Evolutionary conservation across 1,140 invertebrate species (phyloP).

Genomic region (Drosophila ogumai): DNA sequence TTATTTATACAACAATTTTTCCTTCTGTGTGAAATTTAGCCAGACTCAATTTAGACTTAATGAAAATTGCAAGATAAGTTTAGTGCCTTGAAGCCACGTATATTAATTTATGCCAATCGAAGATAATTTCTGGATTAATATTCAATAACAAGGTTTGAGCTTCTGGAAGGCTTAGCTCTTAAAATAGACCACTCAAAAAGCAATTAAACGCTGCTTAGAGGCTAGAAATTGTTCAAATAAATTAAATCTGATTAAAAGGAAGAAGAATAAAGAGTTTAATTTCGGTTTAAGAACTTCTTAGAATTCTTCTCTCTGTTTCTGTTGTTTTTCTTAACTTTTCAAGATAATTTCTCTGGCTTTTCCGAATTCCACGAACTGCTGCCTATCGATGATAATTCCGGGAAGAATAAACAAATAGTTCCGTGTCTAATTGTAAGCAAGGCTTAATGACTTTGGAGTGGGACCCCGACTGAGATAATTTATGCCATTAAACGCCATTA

Average conservation of each 20-base stretch:
- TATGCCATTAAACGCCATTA: constrained; percentile 10
- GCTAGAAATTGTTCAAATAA: background rate
- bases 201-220: background rate
- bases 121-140: constrained; percentile 3
- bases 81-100: background rate
- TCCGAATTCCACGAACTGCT: background rate
- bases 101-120: constrained; percentile 15
- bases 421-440: background rate
- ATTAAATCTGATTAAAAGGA: background rate
- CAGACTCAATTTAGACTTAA: constrained; percentile 7
- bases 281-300: background rate
- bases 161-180: background rate
- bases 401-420: constrained; percentile 21
- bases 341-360: constrained; percentile 10
- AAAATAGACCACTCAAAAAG: background rate
- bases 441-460: constrained; percentile 4
- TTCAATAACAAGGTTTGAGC: constrained; percentile 2
- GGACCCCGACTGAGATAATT: constrained; percentile 1
- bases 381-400: constrained; percentile 13
- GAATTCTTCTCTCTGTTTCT: background rate
- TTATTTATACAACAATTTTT: no score
- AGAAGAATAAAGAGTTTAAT: background rate
- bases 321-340: constrained; percentile 3
- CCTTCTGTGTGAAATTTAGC: background rate
- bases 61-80: constrained; percentile 12